Conservation (phyloP, 2,113 vertebrate species). For the Cinclus cinclus region DNA sequence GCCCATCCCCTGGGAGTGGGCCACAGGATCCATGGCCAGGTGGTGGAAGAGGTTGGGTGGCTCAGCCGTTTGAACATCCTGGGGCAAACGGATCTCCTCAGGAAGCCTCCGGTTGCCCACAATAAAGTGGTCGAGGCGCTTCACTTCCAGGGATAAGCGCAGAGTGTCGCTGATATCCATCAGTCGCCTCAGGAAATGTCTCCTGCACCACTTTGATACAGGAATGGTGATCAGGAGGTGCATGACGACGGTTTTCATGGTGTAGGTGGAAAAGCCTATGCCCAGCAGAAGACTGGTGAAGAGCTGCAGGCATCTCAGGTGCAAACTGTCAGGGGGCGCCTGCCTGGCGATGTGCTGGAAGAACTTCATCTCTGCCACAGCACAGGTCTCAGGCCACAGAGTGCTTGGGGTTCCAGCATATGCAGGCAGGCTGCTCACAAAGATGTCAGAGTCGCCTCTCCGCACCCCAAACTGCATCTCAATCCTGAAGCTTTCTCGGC, state of each 20-base stretch:
- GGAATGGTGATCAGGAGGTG: not conserved
- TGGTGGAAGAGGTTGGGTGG: too few relatives aligned
- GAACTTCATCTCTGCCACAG: not conserved
- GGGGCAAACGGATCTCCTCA: not conserved
- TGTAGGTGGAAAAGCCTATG: not conserved
- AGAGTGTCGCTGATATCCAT: not conserved
- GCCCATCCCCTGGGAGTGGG: too few relatives aligned
- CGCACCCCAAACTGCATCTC: not conserved
- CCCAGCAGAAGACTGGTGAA: fast-evolving
- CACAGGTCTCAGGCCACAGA: not conserved
- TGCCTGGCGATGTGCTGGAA: not conserved
- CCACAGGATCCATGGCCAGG: too few relatives aligned
- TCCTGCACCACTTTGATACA: not conserved
- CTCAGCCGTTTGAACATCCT: not conserved
- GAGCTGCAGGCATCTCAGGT: not conserved
- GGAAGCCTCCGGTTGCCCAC: not conserved
- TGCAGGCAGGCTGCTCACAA: not conserved
- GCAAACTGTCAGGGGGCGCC: not conserved
- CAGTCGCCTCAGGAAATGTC: not conserved
- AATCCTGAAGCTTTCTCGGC: not conserved
- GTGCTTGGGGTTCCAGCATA: too few relatives aligned
- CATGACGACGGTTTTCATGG: not conserved
- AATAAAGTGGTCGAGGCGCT: not conserved
- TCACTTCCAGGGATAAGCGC: not conserved
- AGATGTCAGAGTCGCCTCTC: not conserved